Conservation (phyloP, 2,888 invertebrate genomes). For the Rhimphoctona megacephalus region DNA sequence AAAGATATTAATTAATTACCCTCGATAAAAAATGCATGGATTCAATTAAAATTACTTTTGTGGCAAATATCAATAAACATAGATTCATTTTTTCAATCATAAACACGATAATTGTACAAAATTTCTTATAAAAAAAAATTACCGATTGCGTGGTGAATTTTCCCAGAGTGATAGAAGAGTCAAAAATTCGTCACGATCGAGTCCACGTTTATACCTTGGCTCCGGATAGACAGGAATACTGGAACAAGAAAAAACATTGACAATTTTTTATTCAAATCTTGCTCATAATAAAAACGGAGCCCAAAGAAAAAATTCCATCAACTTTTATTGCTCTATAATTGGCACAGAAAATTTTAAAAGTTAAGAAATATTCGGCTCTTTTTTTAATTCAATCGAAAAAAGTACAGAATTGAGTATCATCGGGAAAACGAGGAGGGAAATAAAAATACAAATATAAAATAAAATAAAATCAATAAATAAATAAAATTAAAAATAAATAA, state of each 20-base stretch:
- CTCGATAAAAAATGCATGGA: neutral
- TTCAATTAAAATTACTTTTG: neutral
- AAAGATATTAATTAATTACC: neutral
- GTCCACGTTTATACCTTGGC: conserved; percentile 81
- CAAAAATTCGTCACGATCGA: conserved; percentile 82
- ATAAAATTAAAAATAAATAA: too few relatives aligned
- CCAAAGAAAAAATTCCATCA: neutral
- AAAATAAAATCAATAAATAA: too few relatives aligned
- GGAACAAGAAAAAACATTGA: conserved; percentile 43
- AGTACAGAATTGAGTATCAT: neutral
- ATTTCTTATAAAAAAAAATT: conserved; percentile 42
- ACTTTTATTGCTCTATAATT: neutral
- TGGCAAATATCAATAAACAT: neutral
- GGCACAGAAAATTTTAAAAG: neutral
- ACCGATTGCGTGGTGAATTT: conserved; percentile 81
- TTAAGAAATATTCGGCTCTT: neutral
- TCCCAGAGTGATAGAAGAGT: conserved; percentile 83
- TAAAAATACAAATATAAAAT: neutral
- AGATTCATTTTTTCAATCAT: neutral
- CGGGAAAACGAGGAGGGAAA: neutral
- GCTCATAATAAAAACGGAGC: neutral
- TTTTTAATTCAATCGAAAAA: neutral
- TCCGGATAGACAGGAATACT: conserved; percentile 79
- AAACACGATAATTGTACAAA: neutral
- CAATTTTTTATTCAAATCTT: neutral